Base-by-base conservation (phyloP, 1,140 invertebrate species). In the Hypsibius dujardini region DNA sequence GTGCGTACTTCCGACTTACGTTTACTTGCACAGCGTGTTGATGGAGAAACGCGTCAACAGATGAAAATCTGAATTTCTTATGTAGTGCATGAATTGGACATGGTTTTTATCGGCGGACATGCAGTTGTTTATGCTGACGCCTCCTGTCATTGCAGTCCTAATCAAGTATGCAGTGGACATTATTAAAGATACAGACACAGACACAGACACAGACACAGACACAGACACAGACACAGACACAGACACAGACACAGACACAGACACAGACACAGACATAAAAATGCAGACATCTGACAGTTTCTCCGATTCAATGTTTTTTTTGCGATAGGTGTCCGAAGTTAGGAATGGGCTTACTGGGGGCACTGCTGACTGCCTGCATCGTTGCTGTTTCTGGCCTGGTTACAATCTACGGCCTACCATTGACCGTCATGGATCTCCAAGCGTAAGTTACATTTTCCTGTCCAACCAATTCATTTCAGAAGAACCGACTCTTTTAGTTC, bases 31-130 rank as follows among this genome's bases (percentile, higher is more conserved):
- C n/a, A 56, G n/a, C n/a, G 7, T 56, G 7, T n/a, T 56, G 7
- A 56, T 7, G n/a, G 7, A 56, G 7, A n/a, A 56, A 56, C n/a
- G n/a, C 7, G 50, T 56, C n/a, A 12, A 56, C 7, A 56, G 7
- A 56, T 12, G 50, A 56, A 28, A 28, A 28, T 0, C 28, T 28
- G 0, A 28, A 28, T 28, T 56, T 7, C 50, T 56, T 67, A 7
- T 0, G 3, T 67, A 74, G 74, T 74, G 74, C 56, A 74, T 74
- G 74, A 71, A 15, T n/a, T 74, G 74, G 74, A 67, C 69, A 45
- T 74, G 74, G 74, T 74, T 75, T 59, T 69, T 74, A 7, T 71
- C 72, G n/a, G 74, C 72, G 50, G 74, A 74, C 59, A 75, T 75
- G 72, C 74, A 74, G 72, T 71, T 74, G 56, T 74, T 60, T 72